Evolutionary conservation across 2,797 vertebrate genomes (phyloP).

Genomic region (Mastacembelus armatus): DNA sequence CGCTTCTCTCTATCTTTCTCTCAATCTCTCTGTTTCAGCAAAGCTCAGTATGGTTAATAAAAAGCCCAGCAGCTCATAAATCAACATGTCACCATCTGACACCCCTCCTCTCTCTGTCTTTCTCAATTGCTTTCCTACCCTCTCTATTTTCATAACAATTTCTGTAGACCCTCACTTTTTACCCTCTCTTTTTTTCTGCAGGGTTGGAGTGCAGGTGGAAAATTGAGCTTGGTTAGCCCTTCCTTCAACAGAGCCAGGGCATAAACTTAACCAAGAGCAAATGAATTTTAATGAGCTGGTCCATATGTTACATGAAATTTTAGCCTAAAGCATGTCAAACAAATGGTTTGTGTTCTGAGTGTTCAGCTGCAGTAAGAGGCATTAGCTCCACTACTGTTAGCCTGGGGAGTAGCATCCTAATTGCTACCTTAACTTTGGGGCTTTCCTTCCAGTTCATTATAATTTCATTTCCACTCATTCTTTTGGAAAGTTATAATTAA

Average conservation of each 20-base stretch:
- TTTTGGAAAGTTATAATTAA: slow-evolving; percentile 33
- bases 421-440: slow-evolving; percentile 55
- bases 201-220: slow-evolving; percentile 30
- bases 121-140: slow-evolving; percentile 51
- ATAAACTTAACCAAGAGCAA: slow-evolving; percentile 53
- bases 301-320: slow-evolving; percentile 60
- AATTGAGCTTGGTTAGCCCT: slow-evolving; percentile 41
- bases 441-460: slow-evolving; percentile 47
- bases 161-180: slow-evolving; percentile 40
- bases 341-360: slow-evolving; percentile 63
- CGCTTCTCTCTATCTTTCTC: slow-evolving; percentile 27
- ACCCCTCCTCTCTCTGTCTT: slow-evolving; percentile 57
- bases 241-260: slow-evolving; percentile 39
- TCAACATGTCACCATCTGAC: slow-evolving; percentile 82
- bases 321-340: slow-evolving; percentile 64
- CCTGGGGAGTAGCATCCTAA: slow-evolving; percentile 59
- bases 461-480: slow-evolving; percentile 41
- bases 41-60: slow-evolving; percentile 80
- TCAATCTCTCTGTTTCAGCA: slow-evolving; percentile 62
- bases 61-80: slow-evolving; percentile 81
- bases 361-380: slow-evolving; percentile 53
- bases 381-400: slow-evolving; percentile 55
- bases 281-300: slow-evolving; percentile 61
- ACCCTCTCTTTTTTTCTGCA: slow-evolving; percentile 23
- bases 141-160: slow-evolving; percentile 66